phyloP scores from a whole-genome alignment of 2,797 vertebrate species.

The Onychomys arenicola region DNA sequence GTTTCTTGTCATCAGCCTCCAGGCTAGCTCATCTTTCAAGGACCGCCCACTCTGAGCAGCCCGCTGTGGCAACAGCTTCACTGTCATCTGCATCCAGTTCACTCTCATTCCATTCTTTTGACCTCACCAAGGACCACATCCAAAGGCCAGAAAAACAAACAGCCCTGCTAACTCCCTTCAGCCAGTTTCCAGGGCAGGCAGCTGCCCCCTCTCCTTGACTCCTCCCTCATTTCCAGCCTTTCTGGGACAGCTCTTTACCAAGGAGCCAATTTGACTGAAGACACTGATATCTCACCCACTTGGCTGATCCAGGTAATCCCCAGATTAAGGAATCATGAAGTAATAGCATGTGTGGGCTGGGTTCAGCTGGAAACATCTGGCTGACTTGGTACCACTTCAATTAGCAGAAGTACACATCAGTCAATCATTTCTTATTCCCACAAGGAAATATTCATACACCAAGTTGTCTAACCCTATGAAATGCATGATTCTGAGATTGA shows the following conservation, averaged over 20 bases:
- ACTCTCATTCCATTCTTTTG: constrained; percentile 86
- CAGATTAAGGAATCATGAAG: constrained; percentile 74
- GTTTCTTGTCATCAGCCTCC: constrained; percentile 88
- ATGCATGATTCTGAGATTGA: constrained; percentile 82
- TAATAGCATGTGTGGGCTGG: constrained; percentile 72
- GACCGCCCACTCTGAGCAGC: constrained; percentile 84
- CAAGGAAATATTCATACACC: constrained; percentile 74
- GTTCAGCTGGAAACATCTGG: constrained; percentile 83
- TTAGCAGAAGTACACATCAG: constrained; percentile 70
- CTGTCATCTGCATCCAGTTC: constrained; percentile 84
- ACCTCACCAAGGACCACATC: constrained; percentile 86
- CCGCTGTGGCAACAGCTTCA: constrained; percentile 89
- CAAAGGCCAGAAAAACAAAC: constrained; percentile 86
- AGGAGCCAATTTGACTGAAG: constrained; percentile 74
- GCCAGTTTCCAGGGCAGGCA: constrained; percentile 84
- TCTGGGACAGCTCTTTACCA: constrained; percentile 80
- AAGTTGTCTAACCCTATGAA: constrained; percentile 75
- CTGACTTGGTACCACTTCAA: constrained; percentile 77
- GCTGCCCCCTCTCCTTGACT: constrained; percentile 17
- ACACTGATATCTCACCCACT: constrained; percentile 70
- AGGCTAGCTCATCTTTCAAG: constrained; percentile 85
- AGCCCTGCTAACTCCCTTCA: constrained; percentile 86
- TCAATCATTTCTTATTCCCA: constrained; percentile 79
- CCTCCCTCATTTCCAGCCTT: neutral
- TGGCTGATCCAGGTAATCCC: constrained; percentile 64